Percentiles rank a stretch among this genome's conserved stretches.
Conservation (phyloP, 2,113 vertebrate species). For the Prunella fulvescens region DNA sequence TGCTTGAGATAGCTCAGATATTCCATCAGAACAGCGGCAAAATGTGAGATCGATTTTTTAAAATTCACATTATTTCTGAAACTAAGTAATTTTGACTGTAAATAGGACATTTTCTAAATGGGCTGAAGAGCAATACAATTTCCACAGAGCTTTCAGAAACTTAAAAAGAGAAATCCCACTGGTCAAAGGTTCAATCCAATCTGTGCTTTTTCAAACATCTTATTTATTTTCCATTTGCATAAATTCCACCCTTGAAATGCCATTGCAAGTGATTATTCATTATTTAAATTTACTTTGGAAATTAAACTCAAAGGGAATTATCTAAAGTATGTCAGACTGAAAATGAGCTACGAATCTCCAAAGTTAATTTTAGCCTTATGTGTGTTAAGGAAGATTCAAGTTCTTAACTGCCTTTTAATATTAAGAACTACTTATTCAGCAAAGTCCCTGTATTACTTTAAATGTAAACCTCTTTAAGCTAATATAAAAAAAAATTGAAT, state of each 20-base stretch:
- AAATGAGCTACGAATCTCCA: neutral
- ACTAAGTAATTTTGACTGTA: neutral
- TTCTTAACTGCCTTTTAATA: slow-evolving; percentile 35
- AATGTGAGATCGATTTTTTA: neutral
- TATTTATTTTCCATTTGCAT: neutral
- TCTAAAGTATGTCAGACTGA: neutral
- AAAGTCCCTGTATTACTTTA: neutral
- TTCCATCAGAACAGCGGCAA: neutral
- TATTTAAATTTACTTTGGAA: slow-evolving; percentile 25
- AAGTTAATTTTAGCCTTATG: slow-evolving; percentile 23
- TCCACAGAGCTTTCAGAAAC: neutral
- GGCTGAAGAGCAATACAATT: neutral
- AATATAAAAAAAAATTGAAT: neutral
- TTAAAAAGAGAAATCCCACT: neutral
- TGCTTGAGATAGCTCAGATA: neutral
- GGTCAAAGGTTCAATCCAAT: neutral
- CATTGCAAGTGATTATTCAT: neutral
- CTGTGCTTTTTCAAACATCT: neutral
- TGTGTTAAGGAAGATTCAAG: slow-evolving; percentile 1
- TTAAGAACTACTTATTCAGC: slow-evolving; percentile 20
- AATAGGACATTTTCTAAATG: neutral
- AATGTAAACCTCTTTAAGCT: neutral
- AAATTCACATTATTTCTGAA: neutral
- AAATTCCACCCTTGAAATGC: neutral
- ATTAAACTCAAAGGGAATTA: slow-evolving; percentile 28